Percentiles rank a stretch among this genome's conserved stretches.
These are phyloP conservation scores for Tympanuchus pallidicinctus DNA, from an alignment of 2,113 vertebrate species.

Conservation along the genomic window DNA sequence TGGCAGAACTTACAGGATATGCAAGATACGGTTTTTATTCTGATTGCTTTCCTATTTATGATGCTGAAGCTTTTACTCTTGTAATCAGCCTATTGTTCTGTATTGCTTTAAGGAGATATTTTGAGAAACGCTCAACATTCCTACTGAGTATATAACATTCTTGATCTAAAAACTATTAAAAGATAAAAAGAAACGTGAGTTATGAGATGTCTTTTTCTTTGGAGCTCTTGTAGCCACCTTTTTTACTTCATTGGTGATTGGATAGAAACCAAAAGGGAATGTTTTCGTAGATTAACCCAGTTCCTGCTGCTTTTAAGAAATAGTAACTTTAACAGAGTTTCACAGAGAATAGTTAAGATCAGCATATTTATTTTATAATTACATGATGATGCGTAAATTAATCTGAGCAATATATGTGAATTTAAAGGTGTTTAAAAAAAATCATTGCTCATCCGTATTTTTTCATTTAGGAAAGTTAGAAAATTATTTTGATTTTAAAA, in stretches of 20 bases:
- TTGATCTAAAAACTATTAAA: background rate
- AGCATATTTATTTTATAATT: background rate
- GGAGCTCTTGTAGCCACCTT: background rate
- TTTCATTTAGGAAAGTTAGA: background rate
- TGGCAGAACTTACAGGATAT: no score
- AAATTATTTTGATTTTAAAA: background rate
- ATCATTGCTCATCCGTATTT: rapidly evolving
- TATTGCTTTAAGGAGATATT: no score
- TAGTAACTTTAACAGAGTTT: background rate
- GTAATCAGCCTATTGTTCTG: no score
- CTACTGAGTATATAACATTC: background rate
- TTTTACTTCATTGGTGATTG: background rate
- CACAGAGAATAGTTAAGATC: background rate
- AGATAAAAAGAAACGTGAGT: background rate
- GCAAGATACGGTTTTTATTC: no score
- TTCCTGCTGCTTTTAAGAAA: background rate
- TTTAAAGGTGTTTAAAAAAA: background rate
- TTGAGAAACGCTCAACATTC: no score
- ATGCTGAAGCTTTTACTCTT: no score
- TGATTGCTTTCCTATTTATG: no score
- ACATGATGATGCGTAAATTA: background rate
- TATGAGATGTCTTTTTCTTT: background rate
- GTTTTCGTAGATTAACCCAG: background rate
- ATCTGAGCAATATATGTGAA: background rate
- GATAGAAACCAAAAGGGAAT: background rate